Evolutionary conservation across 2,797 vertebrate genomes (phyloP).

Genomic region (Leuciscus waleckii): DNA sequence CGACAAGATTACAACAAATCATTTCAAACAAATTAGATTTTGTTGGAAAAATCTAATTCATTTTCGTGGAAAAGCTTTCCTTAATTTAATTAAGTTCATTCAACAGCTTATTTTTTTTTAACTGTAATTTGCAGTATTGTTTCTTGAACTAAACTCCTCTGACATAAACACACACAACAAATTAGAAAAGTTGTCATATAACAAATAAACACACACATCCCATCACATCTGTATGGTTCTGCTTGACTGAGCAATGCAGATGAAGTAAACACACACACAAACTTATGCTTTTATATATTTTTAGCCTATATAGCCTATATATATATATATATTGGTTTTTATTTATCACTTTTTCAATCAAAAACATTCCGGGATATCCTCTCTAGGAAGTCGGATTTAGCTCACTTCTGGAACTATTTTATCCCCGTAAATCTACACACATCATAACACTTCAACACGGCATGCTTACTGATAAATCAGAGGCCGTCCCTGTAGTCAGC

Average conservation of each 20-base stretch:
- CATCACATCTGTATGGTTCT: background rate
- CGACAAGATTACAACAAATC: too few relatives aligned
- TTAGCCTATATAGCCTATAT: too few relatives aligned
- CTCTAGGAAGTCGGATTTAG: background rate
- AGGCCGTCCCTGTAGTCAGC: background rate
- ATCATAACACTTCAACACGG: background rate
- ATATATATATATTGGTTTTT: too few relatives aligned
- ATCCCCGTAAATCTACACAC: background rate
- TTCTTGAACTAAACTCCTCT: background rate
- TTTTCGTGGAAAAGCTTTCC: too few relatives aligned
- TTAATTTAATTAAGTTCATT: too few relatives aligned
- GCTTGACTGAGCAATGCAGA: background rate
- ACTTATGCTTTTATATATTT: background rate
- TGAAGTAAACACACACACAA: background rate
- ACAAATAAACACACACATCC: background rate
- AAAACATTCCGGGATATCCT: background rate
- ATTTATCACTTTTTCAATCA: background rate
- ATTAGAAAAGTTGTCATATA: background rate
- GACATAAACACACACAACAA: background rate
- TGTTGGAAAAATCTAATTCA: too few relatives aligned
- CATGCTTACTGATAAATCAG: background rate
- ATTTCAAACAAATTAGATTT: too few relatives aligned
- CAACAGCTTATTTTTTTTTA: too few relatives aligned
- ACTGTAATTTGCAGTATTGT: background rate
- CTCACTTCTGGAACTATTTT: slow-evolving; percentile 3